Conservation (phyloP, 2,888 invertebrate genomes). For the Phaedon cochleariae region DNA sequence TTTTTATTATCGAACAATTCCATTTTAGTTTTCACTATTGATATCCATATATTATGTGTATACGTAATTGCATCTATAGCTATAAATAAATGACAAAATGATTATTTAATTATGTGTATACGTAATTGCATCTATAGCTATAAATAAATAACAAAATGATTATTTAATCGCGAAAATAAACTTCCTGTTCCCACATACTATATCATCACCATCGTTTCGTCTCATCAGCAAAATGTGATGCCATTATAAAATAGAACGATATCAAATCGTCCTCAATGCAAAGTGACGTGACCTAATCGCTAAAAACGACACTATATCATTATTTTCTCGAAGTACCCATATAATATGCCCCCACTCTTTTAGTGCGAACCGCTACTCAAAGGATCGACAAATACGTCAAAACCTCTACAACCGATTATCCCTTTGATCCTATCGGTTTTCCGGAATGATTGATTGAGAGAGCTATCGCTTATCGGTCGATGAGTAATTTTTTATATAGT, state of each 20-base stretch:
- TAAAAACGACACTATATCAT: conserved; percentile 1
- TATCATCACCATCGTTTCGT: not conserved
- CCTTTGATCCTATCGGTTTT: conserved; percentile 15
- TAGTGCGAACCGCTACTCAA: not conserved
- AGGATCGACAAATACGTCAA: not conserved
- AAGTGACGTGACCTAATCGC: conserved; percentile 13
- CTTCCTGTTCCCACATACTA: not conserved
- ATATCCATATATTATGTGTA: too few species aligned
- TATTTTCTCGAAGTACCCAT: not conserved
- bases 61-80: not conserved
- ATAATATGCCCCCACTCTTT: not conserved
- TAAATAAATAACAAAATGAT: too few species aligned
- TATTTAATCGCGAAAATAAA: not conserved
- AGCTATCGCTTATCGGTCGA: not conserved
- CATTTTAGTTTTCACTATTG: too few species aligned
- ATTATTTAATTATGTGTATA: too few species aligned
- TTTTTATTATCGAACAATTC: too few species aligned
- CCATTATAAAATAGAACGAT: not conserved
- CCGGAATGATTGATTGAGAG: conserved; percentile 8
- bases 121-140: not conserved
- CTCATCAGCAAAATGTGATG: not conserved
- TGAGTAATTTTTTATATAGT: not conserved
- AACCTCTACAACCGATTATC: conserved; percentile 1
- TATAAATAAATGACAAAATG: too few species aligned
- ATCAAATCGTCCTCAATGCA: conserved; percentile 5